These are phyloP conservation scores for Lipotes vexillifer DNA, from an alignment of 2,113 vertebrate species.

Conservation along the genomic window DNA sequence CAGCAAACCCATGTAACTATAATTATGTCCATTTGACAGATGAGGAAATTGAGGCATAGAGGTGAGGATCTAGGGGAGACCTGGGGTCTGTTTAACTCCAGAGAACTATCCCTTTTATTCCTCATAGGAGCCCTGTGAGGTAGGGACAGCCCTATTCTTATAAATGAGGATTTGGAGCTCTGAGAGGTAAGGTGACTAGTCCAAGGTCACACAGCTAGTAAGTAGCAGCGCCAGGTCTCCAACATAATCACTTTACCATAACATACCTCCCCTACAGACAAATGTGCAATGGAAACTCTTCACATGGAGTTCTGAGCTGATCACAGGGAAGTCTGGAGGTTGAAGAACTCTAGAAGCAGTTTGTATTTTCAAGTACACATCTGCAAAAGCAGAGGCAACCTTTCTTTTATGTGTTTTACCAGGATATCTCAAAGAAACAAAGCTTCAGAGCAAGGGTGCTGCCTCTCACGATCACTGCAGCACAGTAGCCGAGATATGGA, in stretches of 20 bases:
- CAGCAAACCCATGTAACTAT: neutral
- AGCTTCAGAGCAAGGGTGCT: neutral
- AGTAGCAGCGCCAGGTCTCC: neutral
- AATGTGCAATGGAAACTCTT: neutral
- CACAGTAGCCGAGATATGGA: neutral
- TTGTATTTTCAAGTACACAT: neutral
- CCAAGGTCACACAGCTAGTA: neutral
- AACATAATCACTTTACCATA: neutral
- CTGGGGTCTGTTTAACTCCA: neutral
- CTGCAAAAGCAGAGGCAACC: neutral
- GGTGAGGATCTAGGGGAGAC: neutral
- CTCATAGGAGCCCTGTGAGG: neutral
- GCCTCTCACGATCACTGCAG: neutral
- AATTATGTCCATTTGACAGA: neutral
- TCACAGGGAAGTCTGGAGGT: neutral
- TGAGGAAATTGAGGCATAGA: neutral
- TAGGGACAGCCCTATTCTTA: too few relatives aligned
- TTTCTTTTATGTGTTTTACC: neutral
- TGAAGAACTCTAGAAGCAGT: neutral
- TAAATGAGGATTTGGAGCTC: neutral
- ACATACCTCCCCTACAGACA: neutral
- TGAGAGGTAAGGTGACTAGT: neutral
- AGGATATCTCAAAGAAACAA: neutral
- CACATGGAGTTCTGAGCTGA: neutral
- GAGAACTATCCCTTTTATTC: neutral